Percentiles rank a stretch among this genome's conserved stretches.
Evolutionary conservation across 2,888 invertebrate species (phyloP).

Genomic region (Argynnis bischoffii): DNA sequence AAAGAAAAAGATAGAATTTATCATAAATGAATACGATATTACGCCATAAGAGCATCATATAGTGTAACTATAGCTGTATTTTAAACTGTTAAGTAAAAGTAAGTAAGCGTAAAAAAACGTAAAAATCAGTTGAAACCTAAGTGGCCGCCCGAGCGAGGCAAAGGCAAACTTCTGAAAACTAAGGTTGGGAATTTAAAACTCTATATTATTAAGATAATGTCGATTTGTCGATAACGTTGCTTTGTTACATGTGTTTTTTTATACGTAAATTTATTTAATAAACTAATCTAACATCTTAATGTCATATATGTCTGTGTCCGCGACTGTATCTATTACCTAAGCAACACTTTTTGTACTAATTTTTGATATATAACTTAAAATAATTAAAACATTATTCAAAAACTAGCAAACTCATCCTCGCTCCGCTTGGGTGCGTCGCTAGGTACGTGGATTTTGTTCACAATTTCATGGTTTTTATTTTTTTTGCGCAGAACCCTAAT

Average conservation of each 20-base stretch:
- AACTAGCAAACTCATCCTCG: too few relatives aligned
- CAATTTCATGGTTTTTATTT: too few relatives aligned
- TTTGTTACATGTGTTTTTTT: background rate
- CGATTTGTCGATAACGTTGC: background rate
- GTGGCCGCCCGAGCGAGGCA: conserved; percentile 16
- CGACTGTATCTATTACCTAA: too few relatives aligned
- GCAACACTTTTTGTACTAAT: too few relatives aligned
- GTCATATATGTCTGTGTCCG: too few relatives aligned
- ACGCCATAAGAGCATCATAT: background rate
- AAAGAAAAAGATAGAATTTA: background rate
- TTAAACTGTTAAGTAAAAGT: conserved; percentile 9
- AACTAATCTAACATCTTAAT: background rate
- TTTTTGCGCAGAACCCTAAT: too few relatives aligned
- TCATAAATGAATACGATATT: conserved; percentile 12
- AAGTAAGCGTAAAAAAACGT: conserved; percentile 3
- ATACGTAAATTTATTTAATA: background rate
- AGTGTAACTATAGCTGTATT: conserved; percentile 1
- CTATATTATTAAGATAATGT: conserved; percentile 12
- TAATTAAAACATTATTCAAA: too few relatives aligned
- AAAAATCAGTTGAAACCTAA: conserved; percentile 1
- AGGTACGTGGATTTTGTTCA: too few relatives aligned
- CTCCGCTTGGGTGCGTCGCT: too few relatives aligned
- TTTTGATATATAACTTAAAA: too few relatives aligned
- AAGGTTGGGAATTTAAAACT: conserved; percentile 24
- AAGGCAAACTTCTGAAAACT: conserved; percentile 29